These are phyloP conservation scores for Gasteruption jaculator DNA, from an alignment of 2,888 invertebrate species.

Conservation along the genomic window DNA sequence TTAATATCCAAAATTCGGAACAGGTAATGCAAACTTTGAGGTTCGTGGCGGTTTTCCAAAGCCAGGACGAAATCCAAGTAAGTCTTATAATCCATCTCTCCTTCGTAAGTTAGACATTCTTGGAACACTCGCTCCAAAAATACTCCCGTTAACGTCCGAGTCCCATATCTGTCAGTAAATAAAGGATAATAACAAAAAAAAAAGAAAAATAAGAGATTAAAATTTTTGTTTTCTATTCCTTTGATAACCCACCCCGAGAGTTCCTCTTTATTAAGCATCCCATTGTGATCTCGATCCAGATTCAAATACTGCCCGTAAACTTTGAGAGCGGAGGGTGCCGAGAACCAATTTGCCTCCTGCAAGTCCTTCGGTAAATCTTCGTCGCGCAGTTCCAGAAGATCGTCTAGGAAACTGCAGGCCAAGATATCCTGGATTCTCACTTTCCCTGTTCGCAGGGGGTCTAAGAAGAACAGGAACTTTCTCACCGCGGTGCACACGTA, in stretches of 20 bases:
- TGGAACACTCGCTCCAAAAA: constrained; percentile 93
- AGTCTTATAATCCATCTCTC: constrained; percentile 96
- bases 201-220: constrained; percentile 3
- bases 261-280: constrained; percentile 90
- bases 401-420: constrained; percentile 87
- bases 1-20: constrained; percentile 90
- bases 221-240: constrained; percentile 23
- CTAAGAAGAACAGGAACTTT: constrained; percentile 94
- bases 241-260: constrained; percentile 81
- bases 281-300: constrained; percentile 90
- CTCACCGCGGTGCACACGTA: constrained; percentile 94
- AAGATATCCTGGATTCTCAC: constrained; percentile 89
- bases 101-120: constrained; percentile 91
- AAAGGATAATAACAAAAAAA: neutral
- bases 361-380: constrained; percentile 78
- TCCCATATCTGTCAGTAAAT: constrained; percentile 65
- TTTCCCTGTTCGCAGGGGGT: constrained; percentile 80
- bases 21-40: constrained; percentile 85
- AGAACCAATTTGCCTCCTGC: constrained; percentile 89
- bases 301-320: constrained; percentile 94
- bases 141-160: constrained; percentile 84
- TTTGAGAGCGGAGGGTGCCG: constrained; percentile 79
- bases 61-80: constrained; percentile 93
- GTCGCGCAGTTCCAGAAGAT: constrained; percentile 82
- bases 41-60: constrained; percentile 85